Percentiles rank a stretch among this genome's conserved stretches.
Conservation (phyloP, 2,888 invertebrate genomes). For the Drosophila algonquin region DNA sequence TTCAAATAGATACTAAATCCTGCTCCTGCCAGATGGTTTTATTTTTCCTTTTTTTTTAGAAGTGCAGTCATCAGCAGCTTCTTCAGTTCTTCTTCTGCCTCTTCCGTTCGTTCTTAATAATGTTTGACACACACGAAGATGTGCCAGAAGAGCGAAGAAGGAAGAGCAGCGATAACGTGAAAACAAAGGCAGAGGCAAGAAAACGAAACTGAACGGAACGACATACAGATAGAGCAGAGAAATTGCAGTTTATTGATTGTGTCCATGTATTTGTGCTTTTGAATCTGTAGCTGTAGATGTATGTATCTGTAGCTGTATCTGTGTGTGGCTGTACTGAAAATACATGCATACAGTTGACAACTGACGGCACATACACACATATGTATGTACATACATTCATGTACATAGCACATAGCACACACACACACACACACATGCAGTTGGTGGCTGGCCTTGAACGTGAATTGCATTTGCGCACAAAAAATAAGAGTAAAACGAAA, state of each 20-base stretch:
- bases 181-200: background rate
- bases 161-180: slow-evolving; percentile 8
- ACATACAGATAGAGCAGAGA: slow-evolving; percentile 34
- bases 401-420: slow-evolving; percentile 5
- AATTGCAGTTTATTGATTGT: slow-evolving; percentile 64
- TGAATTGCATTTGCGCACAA: slow-evolving; percentile 82
- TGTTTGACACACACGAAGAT: slow-evolving; percentile 34
- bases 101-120: slow-evolving; percentile 8
- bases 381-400: background rate
- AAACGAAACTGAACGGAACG: slow-evolving; percentile 6
- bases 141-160: background rate
- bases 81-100: background rate
- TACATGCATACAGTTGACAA: slow-evolving; percentile 63
- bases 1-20: background rate
- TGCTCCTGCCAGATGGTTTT: background rate
- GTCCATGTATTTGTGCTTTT: slow-evolving; percentile 13
- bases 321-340: slow-evolving; percentile 44
- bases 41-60: background rate
- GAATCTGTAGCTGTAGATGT: slow-evolving; percentile 16
- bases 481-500: slow-evolving; percentile 24
- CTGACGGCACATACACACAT: slow-evolving; percentile 44
- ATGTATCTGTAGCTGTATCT: slow-evolving; percentile 18
- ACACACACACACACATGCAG: slow-evolving; percentile 34
- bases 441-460: slow-evolving; percentile 82
- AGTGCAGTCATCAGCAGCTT: background rate